A percentile compares a stretch with the other conserved stretches of the same genome.
Evolutionary conservation across 2,888 invertebrate genomes (phyloP).

Genomic region (Luperina nickerlii): DNA sequence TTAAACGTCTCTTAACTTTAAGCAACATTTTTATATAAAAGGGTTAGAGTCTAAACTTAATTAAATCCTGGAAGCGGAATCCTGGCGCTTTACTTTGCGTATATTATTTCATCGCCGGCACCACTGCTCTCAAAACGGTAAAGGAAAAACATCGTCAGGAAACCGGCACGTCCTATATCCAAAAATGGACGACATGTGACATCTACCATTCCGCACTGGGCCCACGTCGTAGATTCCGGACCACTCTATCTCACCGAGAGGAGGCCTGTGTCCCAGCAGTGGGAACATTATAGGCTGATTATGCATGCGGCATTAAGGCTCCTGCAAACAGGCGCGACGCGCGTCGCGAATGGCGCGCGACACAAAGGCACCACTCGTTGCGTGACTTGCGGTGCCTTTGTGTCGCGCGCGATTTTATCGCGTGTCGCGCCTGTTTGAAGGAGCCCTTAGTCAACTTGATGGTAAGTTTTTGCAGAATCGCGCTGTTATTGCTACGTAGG

Average conservation of each 20-base stretch:
- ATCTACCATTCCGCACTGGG: neutral
- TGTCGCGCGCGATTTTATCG: too few relatives aligned
- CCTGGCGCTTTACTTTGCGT: neutral
- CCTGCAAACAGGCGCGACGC: too few relatives aligned
- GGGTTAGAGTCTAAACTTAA: too few relatives aligned
- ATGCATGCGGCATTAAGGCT: too few relatives aligned
- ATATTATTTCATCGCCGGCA: neutral
- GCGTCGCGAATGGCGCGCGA: too few relatives aligned
- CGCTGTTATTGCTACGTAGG: neutral
- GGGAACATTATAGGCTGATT: too few relatives aligned
- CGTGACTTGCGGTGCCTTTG: too few relatives aligned
- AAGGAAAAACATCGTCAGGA: neutral
- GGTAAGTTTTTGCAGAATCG: neutral
- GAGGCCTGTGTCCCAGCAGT: too few relatives aligned
- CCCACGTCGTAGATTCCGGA: neutral
- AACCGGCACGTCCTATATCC: neutral
- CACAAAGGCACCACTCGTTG: too few relatives aligned
- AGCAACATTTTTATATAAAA: neutral
- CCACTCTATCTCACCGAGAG: neutral
- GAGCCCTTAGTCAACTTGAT: too few relatives aligned
- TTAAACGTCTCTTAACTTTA: too few relatives aligned
- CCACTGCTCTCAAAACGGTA: neutral
- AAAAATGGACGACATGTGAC: neutral
- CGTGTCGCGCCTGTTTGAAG: too few relatives aligned
- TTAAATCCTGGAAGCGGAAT: neutral